Evolutionary conservation across 2,113 vertebrate genomes (phyloP), one percentile per base, ranked within the genome.

Genomic region (Malurus melanocephalus): DNA sequence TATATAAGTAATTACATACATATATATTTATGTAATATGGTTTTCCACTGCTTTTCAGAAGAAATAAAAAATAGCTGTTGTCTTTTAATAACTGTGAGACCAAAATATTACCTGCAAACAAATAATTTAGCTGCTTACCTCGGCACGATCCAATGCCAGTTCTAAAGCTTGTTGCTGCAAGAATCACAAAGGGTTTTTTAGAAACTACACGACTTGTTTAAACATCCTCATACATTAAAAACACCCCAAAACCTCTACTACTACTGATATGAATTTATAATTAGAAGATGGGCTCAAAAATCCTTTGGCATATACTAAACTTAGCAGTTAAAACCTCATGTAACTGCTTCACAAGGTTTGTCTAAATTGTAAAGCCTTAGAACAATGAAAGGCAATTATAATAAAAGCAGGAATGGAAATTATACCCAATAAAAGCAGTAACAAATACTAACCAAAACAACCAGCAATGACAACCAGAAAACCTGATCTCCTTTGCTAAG

Each of bases 141-240:
- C 99, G 40, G 99, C 99, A 97, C 98, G 98, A 97, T 99, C 99
- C 98, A 99, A 97, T 97, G 99, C 99, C 98, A 98, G 97, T 97
- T 99, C 99, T 97, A 99, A 98, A 97, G 98, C 98, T 96, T 99
- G 98, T 92, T 99, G 98, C 99, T 99, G 94, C 33, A 97, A 97
- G 85, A 94, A 92, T 89, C 61, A 90, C 30, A 94, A 92, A 86
- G 9, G 13, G 6, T 22, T 65, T 80, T 95, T 96, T 81, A 90
- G 45, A 69, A 91, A 60, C 35, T 11, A 32, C 3, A 32, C 45
- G 8, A 89, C 64, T 14, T 51, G 21, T 73, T 81, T 84, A 59
- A 77, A 78, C 19, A 56, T 12, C 1, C 8, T 66, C 17, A 56
- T 19, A 62, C 42, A 48, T 49, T 60, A 66, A 65, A 76, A 46